A percentile compares a stretch with the other conserved stretches of the same genome.
Conservation (phyloP, 2,797 vertebrate genomes). For the Alfaro cultratus region DNA sequence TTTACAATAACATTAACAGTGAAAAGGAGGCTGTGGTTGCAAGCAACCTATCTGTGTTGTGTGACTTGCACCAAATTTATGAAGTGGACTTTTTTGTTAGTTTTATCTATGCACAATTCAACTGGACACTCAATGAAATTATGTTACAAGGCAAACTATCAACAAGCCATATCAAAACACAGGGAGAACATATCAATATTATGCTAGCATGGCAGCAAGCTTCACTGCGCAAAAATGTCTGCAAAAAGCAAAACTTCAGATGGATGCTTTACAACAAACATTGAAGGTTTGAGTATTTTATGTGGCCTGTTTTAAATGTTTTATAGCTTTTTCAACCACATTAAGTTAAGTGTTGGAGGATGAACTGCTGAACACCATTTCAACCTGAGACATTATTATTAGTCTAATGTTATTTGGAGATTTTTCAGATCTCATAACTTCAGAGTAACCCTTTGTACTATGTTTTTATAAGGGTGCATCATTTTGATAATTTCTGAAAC, state of each 20-base stretch:
- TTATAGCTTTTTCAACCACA: neutral
- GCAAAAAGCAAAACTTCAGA: neutral
- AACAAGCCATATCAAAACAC: neutral
- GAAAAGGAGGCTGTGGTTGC: neutral
- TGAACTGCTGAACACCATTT: neutral
- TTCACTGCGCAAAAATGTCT: neutral
- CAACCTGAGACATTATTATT: fast-evolving
- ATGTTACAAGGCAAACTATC: neutral
- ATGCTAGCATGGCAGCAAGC: neutral
- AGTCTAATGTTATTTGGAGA: neutral
- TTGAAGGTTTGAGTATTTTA: neutral
- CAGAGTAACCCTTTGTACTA: neutral
- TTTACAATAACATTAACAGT: neutral
- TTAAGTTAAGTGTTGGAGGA: neutral
- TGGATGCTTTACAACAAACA: neutral
- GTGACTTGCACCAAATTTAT: neutral
- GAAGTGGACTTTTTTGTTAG: neutral
- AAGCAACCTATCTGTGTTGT: neutral
- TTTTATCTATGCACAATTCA: neutral
- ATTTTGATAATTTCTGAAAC: neutral
- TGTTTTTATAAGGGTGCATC: neutral
- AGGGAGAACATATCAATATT: neutral
- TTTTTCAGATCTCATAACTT: conserved; percentile 17
- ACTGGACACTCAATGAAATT: neutral
- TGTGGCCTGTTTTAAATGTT: neutral